These are phyloP conservation scores for Hoplodrina blanda DNA, from an alignment of 2,888 invertebrate genomes.

Conservation along the genomic window DNA sequence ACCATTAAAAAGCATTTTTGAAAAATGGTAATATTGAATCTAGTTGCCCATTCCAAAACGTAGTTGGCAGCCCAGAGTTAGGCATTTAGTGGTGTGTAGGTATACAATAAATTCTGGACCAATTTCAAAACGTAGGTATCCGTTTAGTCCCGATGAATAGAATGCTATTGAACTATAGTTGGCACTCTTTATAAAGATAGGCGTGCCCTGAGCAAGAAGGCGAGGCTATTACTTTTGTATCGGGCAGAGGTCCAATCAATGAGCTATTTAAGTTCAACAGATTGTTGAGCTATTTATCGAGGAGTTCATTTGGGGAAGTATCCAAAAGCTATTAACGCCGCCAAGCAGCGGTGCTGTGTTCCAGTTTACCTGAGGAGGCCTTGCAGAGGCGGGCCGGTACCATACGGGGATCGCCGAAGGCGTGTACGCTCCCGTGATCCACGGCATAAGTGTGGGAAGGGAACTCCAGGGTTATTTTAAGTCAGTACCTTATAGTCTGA, in stretches of 20 bases:
- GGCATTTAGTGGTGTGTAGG: too few species aligned
- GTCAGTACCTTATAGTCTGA: too few species aligned
- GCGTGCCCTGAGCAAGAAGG: constrained; percentile 7
- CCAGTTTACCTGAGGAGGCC: neutral
- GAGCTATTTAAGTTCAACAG: constrained; percentile 8
- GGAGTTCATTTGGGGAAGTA: neutral
- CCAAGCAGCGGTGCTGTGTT: neutral
- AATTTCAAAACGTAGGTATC: neutral
- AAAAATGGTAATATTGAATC: too few species aligned
- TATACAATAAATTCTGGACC: neutral
- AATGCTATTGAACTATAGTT: constrained; percentile 18
- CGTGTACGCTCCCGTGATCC: too few species aligned
- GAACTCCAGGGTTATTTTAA: too few species aligned
- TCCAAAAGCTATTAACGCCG: neutral
- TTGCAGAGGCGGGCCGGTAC: too few species aligned
- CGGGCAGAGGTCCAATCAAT: constrained; percentile 36
- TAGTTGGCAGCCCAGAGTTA: too few species aligned
- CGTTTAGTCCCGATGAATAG: constrained; percentile 29
- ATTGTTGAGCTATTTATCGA: neutral
- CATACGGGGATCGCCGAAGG: too few species aligned
- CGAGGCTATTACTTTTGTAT: constrained; percentile 13
- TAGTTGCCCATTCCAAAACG: too few species aligned
- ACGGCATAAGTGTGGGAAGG: too few species aligned
- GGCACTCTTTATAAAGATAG: constrained; percentile 27
- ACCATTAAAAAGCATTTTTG: too few species aligned